phyloP scores from a whole-genome alignment of 2,113 vertebrate species.

The Phalacrocorax carbo region DNA sequence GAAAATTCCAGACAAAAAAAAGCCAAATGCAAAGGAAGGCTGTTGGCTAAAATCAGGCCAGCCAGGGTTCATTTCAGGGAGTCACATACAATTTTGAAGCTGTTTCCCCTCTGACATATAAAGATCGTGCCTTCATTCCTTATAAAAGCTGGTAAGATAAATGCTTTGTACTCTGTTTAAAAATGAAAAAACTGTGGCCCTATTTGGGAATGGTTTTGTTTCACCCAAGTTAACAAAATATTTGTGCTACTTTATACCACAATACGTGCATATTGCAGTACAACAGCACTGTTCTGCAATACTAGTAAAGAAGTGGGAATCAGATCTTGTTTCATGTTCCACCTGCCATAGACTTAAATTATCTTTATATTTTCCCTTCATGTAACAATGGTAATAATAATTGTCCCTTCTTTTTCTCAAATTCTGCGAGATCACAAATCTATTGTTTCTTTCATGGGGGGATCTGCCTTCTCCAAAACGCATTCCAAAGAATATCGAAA shows the following conservation, averaged over 20 bases:
- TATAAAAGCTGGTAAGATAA: not conserved
- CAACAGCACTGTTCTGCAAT: not conserved
- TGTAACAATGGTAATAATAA: not conserved
- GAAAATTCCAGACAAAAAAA: not conserved
- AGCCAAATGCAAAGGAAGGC: not conserved
- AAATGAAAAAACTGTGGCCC: not conserved
- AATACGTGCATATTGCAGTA: not conserved
- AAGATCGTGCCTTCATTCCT: not conserved
- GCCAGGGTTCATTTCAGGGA: not conserved
- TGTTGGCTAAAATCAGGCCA: not conserved
- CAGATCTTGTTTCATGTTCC: not conserved
- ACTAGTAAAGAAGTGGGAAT: not conserved
- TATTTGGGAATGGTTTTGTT: not conserved
- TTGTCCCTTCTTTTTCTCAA: not conserved
- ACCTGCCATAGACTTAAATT: not conserved
- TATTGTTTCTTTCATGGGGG: not conserved
- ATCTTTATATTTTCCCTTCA: not conserved
- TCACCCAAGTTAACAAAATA: not conserved
- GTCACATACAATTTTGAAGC: not conserved
- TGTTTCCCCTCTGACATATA: not conserved
- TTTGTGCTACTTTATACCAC: not conserved
- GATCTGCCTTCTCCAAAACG: not conserved
- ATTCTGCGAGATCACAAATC: not conserved
- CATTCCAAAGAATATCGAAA: not conserved
- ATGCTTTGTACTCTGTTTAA: not conserved